Percentiles rank a stretch among this genome's conserved stretches.
phyloP scores from a whole-genome alignment of 2,113 vertebrate genomes.

The Thermophis baileyi region DNA sequence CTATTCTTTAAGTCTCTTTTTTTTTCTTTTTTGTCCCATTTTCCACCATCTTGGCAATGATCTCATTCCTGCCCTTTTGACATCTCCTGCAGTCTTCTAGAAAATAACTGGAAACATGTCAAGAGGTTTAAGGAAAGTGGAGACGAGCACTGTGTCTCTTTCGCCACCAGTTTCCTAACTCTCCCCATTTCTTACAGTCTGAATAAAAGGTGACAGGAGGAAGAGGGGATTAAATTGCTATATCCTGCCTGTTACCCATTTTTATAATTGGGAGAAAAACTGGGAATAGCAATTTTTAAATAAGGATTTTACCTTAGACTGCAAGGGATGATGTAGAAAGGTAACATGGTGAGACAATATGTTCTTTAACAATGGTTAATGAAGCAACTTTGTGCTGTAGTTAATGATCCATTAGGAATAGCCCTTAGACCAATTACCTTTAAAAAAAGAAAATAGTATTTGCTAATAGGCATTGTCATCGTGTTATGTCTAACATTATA shows the following conservation, averaged over 20 bases:
- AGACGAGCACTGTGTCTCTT: not conserved
- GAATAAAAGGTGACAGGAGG: not conserved
- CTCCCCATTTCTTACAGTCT: not conserved
- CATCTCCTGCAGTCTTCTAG: not conserved
- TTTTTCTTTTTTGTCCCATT: rapidly evolving
- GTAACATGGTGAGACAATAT: not conserved
- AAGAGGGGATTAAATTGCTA: not conserved
- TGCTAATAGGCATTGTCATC: not conserved
- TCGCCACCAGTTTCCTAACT: not conserved
- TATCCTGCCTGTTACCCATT: not conserved
- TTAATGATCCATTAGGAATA: not conserved
- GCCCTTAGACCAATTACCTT: not conserved
- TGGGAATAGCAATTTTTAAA: not conserved
- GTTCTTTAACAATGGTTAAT: not conserved
- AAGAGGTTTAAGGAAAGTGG: not conserved
- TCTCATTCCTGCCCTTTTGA: not conserved
- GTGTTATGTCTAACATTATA: not conserved
- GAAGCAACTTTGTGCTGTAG: not conserved
- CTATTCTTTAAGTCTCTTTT: not conserved
- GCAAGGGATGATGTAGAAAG: not conserved
- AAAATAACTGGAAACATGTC: not conserved
- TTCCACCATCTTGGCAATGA: not conserved
- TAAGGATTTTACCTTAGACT: not conserved
- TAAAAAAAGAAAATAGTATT: not conserved
- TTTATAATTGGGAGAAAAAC: not conserved